Evolutionary conservation across 2,797 vertebrate species (phyloP).

Genomic region (Onychomys arenicola): DNA sequence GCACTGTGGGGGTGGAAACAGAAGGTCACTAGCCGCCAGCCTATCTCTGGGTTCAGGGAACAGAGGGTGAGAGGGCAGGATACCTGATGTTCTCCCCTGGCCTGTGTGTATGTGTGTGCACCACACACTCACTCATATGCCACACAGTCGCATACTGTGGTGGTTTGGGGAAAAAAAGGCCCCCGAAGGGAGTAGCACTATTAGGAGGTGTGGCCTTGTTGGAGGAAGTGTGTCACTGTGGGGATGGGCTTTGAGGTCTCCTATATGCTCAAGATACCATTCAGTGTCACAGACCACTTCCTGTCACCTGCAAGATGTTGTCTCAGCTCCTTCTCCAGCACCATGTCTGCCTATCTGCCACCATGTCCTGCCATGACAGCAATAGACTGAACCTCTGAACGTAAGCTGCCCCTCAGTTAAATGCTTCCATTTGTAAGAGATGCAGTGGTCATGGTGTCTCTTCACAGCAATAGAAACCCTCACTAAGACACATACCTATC

Average conservation of each 20-base stretch:
- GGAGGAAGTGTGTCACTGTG: neutral
- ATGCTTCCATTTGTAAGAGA: neutral
- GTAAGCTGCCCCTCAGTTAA: neutral
- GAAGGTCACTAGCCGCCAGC: neutral
- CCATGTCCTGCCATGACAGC: neutral
- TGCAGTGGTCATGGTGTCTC: neutral
- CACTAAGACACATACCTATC: neutral
- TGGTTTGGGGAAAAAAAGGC: neutral
- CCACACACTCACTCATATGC: neutral
- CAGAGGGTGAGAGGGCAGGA: neutral
- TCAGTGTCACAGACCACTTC: neutral
- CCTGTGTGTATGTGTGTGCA: neutral
- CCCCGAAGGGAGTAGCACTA: neutral
- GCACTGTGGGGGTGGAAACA: neutral
- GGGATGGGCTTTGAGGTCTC: neutral
- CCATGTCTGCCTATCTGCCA: neutral
- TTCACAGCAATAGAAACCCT: neutral
- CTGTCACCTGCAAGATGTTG: neutral
- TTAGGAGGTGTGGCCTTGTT: neutral
- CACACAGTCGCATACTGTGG: neutral
- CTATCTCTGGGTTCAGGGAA: neutral
- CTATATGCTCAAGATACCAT: neutral
- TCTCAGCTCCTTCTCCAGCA: neutral
- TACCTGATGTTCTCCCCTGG: neutral
- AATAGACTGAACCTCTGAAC: neutral